Conservation (phyloP, 2,888 invertebrate species). For the Osedax fenrisi region DNA sequence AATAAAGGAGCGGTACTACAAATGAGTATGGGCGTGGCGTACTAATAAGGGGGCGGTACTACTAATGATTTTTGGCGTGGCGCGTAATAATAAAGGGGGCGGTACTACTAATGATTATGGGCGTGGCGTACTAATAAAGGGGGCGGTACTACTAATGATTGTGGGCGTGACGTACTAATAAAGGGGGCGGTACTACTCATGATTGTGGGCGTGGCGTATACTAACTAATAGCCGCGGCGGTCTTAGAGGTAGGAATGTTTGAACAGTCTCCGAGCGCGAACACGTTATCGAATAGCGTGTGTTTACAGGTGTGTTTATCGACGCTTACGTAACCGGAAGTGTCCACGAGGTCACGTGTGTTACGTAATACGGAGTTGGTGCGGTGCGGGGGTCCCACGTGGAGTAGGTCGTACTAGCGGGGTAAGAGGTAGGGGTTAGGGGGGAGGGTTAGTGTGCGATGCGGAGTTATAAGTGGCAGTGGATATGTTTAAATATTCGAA, state of each 20-base stretch:
- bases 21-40: too few species aligned
- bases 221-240: slow-evolving; percentile 81
- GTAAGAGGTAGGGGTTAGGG: slow-evolving; percentile 29
- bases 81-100: too few species aligned
- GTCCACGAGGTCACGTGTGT: slow-evolving; percentile 58
- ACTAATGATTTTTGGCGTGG: too few species aligned
- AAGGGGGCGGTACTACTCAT: too few species aligned
- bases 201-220: too few species aligned
- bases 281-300: slow-evolving; percentile 67
- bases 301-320: slow-evolving; percentile 67
- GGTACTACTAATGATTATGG: too few species aligned
- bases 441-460: neutral
- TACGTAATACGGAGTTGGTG: slow-evolving; percentile 57
- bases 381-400: slow-evolving; percentile 83
- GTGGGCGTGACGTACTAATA: too few species aligned
- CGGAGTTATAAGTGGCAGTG: neutral
- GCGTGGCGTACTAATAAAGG: too few species aligned
- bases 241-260: slow-evolving; percentile 83
- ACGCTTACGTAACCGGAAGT: slow-evolving; percentile 66
- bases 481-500: too few species aligned
- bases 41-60: too few species aligned
- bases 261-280: slow-evolving; percentile 89
- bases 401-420: slow-evolving; percentile 63
- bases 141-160: too few species aligned
- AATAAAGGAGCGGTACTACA: too few species aligned